Evolutionary conservation across 2,888 invertebrate species (phyloP).

Genomic region (Cryptocephalus moraei): DNA sequence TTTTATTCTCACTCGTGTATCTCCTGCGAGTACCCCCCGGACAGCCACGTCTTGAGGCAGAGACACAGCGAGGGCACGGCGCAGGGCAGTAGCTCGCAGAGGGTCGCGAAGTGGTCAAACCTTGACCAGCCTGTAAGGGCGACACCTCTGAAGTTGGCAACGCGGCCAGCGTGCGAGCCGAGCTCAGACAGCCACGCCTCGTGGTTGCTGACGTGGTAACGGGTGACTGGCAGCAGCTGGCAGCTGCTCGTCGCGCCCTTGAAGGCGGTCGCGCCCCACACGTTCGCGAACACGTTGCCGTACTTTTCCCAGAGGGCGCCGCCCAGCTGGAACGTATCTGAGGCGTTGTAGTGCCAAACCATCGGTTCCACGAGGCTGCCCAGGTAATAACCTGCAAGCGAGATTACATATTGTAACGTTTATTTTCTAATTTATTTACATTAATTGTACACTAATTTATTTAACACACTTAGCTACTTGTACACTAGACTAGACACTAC

Average conservation of each 20-base stretch:
- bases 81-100: slow-evolving; percentile 58
- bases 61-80: slow-evolving; percentile 52
- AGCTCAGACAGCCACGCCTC: slow-evolving; percentile 58
- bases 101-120: slow-evolving; percentile 62
- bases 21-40: slow-evolving; percentile 39
- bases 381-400: slow-evolving; percentile 45
- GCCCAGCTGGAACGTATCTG: slow-evolving; percentile 45
- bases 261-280: slow-evolving; percentile 76
- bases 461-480: too few species aligned
- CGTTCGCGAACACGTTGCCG: slow-evolving; percentile 50
- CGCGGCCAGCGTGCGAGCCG: slow-evolving; percentile 38
- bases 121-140: slow-evolving; percentile 55
- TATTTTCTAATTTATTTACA: too few species aligned
- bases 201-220: slow-evolving; percentile 67
- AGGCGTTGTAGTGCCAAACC: slow-evolving; percentile 56
- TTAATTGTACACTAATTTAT: too few species aligned
- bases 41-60: slow-evolving; percentile 48
- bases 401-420: neutral
- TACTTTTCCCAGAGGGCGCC: slow-evolving; percentile 55
- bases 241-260: slow-evolving; percentile 78
- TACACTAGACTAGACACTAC: too few species aligned
- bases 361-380: slow-evolving; percentile 55
- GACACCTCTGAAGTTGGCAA: slow-evolving; percentile 51
- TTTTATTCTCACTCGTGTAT: slow-evolving; percentile 33
- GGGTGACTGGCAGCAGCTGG: slow-evolving; percentile 54